A percentile compares a stretch with the other conserved stretches of the same genome.
Evolutionary conservation across 2,888 invertebrate genomes (phyloP).

Genomic region (Brachypterus glaber): DNA sequence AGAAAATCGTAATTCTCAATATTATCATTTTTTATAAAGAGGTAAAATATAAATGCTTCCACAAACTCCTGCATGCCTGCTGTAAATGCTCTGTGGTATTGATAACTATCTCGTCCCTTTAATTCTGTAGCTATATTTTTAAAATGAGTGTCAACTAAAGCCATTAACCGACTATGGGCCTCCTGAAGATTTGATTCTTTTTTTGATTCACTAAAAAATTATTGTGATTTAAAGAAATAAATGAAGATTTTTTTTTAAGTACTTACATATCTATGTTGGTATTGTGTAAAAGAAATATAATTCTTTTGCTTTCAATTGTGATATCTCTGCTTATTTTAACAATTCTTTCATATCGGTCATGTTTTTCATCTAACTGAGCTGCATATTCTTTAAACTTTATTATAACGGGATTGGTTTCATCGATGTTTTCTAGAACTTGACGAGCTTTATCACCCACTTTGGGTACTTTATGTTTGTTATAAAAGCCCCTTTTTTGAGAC

Average conservation of each 20-base stretch:
- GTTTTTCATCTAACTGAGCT: constrained; percentile 59
- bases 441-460: constrained; percentile 40
- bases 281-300: constrained; percentile 78
- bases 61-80: constrained; percentile 71
- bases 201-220: constrained; percentile 44
- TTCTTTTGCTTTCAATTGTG: constrained; percentile 82
- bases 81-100: constrained; percentile 58
- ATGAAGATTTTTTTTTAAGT: constrained; percentile 1
- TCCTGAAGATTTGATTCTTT: constrained; percentile 47
- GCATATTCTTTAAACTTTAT: constrained; percentile 57
- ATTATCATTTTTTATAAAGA: constrained; percentile 51
- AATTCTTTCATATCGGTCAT: constrained; percentile 75
- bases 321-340: constrained; percentile 75
- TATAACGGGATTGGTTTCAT: constrained; percentile 46
- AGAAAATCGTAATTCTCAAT: constrained; percentile 49
- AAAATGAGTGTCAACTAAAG: constrained; percentile 52
- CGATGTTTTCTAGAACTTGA: constrained; percentile 39
- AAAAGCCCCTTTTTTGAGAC: too few relatives aligned
- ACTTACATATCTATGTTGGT: constrained; percentile 43
- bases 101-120: constrained; percentile 58
- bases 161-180: constrained; percentile 57
- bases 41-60: constrained; percentile 73
- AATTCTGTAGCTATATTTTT: constrained; percentile 65
- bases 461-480: too few relatives aligned
- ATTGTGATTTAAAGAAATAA: background rate